Evolutionary conservation across 2,888 invertebrate species (phyloP).

Genomic region (Chymomyza caudatula): DNA sequence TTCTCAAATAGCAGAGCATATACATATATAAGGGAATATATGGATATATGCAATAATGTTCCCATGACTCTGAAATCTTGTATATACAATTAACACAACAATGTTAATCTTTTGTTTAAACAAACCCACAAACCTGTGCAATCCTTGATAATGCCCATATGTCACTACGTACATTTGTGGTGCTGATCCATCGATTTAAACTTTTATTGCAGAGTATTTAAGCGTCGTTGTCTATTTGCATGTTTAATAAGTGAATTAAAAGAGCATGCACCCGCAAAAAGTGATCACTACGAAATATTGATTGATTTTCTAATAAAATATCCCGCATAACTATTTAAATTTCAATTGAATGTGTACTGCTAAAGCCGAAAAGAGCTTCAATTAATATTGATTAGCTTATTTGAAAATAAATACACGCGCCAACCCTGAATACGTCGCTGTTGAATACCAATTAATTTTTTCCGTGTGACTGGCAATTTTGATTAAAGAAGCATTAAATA

Average conservation of each 20-base stretch:
- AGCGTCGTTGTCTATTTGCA: background rate
- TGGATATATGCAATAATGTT: too few relatives aligned
- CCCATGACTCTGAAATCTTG: too few relatives aligned
- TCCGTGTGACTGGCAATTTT: background rate
- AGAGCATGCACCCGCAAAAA: slow-evolving; percentile 24
- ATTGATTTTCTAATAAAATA: background rate
- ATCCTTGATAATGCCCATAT: too few relatives aligned
- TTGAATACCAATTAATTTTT: background rate
- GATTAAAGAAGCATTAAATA: background rate
- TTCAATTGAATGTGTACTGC: background rate
- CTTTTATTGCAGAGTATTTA: background rate
- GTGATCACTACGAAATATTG: background rate
- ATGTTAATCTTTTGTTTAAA: too few relatives aligned
- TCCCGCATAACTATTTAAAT: background rate
- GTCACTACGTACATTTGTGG: too few relatives aligned
- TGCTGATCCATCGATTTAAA: too few relatives aligned
- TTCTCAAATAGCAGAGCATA: too few relatives aligned
- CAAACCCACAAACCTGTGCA: too few relatives aligned
- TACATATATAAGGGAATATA: too few relatives aligned
- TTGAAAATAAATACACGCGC: background rate
- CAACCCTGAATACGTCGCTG: background rate
- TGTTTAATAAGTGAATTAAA: slow-evolving; percentile 45
- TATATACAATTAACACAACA: too few relatives aligned
- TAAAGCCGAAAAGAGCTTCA: slow-evolving; percentile 28
- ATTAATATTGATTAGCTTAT: slow-evolving; percentile 50